These are phyloP conservation scores for Lepidocyrtoides sp. DNA, from an alignment of 2,888 invertebrate genomes.

Conservation along the genomic window DNA sequence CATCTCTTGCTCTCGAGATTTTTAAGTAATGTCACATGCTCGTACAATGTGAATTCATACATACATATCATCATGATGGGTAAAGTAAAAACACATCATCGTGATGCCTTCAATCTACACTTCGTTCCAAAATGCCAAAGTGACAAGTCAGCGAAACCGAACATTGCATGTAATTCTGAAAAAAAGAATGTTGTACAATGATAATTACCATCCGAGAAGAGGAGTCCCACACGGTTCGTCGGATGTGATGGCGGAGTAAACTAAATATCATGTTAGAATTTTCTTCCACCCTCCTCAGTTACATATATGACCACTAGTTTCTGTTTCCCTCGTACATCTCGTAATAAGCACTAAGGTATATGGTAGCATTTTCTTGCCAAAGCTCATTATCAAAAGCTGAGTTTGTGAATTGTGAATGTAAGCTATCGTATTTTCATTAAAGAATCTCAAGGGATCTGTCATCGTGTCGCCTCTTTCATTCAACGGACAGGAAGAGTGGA, in stretches of 20 bases:
- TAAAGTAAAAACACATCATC: slow-evolving; percentile 29
- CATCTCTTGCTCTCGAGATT: slow-evolving; percentile 2
- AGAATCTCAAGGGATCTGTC: slow-evolving; percentile 57
- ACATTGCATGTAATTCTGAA: slow-evolving; percentile 70
- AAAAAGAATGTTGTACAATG: slow-evolving; percentile 69
- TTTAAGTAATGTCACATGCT: slow-evolving; percentile 53
- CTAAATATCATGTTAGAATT: slow-evolving; percentile 9
- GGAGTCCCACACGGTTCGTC: slow-evolving; percentile 18
- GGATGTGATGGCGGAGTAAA: not conserved
- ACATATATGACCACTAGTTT: not conserved
- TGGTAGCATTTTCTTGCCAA: not conserved
- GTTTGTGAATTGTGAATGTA: slow-evolving; percentile 34
- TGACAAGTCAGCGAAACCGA: slow-evolving; percentile 75
- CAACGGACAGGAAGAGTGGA: slow-evolving; percentile 5
- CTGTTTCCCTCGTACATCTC: not conserved
- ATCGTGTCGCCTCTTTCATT: slow-evolving; percentile 12
- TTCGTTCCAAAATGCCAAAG: slow-evolving; percentile 68
- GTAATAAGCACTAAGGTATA: not conserved
- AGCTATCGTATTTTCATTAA: slow-evolving; percentile 57
- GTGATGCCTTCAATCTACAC: slow-evolving; percentile 57
- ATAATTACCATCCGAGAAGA: slow-evolving; percentile 56
- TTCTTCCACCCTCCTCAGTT: not conserved
- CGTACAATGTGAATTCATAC: slow-evolving; percentile 1
- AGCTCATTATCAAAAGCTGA: slow-evolving; percentile 43
- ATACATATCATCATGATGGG: not conserved